Percentiles rank a stretch among this genome's conserved stretches.
These are phyloP conservation scores for roundworm (Caenorhabditis elegans) DNA, from an alignment of 1,140 invertebrate species.

Conservation along the genomic window DNA sequence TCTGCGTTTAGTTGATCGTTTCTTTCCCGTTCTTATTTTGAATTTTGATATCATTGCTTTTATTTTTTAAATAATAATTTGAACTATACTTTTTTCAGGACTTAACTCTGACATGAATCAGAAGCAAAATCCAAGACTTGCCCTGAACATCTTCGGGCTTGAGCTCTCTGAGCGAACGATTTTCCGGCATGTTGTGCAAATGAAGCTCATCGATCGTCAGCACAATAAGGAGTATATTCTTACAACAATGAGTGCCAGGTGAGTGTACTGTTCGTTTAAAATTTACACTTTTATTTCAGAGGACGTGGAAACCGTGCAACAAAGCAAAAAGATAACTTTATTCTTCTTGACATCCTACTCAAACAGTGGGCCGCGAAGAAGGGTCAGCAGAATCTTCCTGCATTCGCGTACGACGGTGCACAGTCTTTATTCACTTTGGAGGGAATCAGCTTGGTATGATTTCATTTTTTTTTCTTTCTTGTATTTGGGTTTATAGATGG, in stretches of 20 bases:
- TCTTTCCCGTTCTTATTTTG: too few relatives aligned
- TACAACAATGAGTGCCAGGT: background rate
- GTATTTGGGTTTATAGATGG: background rate
- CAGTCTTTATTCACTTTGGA: background rate
- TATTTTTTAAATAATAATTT: too few relatives aligned
- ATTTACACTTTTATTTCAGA: too few relatives aligned
- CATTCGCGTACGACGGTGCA: constrained; percentile 3
- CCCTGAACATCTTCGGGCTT: background rate
- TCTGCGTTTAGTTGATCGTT: too few relatives aligned
- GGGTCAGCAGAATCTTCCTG: background rate
- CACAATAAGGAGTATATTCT: background rate
- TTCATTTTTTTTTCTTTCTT: background rate
- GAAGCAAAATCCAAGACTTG: background rate
- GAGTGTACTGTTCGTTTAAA: too few relatives aligned
- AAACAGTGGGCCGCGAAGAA: background rate
- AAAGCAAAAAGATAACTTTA: constrained; percentile 17
- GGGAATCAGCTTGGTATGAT: background rate
- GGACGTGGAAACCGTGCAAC: constrained; percentile 3
- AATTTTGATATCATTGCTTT: too few relatives aligned
- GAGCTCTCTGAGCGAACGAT: background rate
- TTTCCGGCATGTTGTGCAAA: constrained; percentile 4
- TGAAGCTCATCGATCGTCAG: background rate
- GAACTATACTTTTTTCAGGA: too few relatives aligned
- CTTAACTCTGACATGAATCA: background rate
- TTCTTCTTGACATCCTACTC: background rate